Evolutionary conservation across 2,888 invertebrate genomes (phyloP).

Genomic region (Lepeophtheirus nordmannii): DNA sequence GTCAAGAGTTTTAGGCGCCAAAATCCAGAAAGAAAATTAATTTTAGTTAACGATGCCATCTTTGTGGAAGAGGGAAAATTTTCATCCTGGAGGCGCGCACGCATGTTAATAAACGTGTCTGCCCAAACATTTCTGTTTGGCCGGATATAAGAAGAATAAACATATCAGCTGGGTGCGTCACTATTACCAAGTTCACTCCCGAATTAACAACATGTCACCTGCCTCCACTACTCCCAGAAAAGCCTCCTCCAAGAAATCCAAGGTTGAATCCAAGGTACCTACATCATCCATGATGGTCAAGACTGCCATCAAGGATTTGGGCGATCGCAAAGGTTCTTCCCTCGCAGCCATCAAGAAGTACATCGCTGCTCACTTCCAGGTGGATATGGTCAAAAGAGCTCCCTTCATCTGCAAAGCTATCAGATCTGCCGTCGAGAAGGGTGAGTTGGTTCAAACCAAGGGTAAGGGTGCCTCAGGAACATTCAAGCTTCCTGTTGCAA

Average conservation of each 20-base stretch:
- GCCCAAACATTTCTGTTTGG: too few relatives aligned
- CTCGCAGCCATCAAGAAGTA: slow-evolving; percentile 38
- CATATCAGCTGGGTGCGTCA: too few relatives aligned
- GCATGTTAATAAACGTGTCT: too few relatives aligned
- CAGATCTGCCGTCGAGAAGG: slow-evolving; percentile 33
- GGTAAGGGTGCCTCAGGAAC: slow-evolving; percentile 28
- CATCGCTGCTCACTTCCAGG: slow-evolving; percentile 35
- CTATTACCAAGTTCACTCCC: too few relatives aligned
- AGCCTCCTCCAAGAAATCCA: slow-evolving; percentile 12
- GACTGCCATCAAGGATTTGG: slow-evolving; percentile 34
- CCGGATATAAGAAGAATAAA: too few relatives aligned
- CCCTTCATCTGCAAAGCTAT: slow-evolving; percentile 34
- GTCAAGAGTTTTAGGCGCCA: too few relatives aligned
- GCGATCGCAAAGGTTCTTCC: slow-evolving; percentile 37
- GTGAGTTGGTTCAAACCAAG: slow-evolving; percentile 32
- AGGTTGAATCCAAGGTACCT: slow-evolving; percentile 32
- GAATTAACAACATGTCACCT: neutral
- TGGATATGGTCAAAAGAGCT: slow-evolving; percentile 32
- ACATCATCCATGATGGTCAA: slow-evolving; percentile 36
- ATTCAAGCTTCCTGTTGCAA: slow-evolving; percentile 25
- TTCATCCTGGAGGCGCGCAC: too few relatives aligned
- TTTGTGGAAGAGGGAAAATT: too few relatives aligned
- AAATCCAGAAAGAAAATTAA: too few relatives aligned
- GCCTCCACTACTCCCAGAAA: neutral
- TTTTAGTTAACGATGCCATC: too few relatives aligned